These are phyloP conservation scores for Penaeus chinensis DNA, from an alignment of 1,140 invertebrate species.

Conservation along the genomic window DNA sequence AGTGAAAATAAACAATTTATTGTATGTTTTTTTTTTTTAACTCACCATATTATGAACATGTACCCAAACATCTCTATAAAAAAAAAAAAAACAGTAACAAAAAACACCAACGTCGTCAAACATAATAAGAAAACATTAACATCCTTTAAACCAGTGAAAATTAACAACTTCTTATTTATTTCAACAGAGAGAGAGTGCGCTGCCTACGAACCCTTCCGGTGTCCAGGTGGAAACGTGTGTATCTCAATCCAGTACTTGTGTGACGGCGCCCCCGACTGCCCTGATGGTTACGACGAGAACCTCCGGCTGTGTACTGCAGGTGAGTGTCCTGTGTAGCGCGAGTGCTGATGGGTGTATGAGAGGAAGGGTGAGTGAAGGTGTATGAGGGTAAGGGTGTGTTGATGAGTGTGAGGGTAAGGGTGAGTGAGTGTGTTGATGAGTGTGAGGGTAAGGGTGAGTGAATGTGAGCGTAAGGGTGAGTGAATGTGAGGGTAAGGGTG, in stretches of 20 bases:
- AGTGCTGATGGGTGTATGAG: neutral
- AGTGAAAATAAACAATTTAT: neutral
- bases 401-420: too few species aligned
- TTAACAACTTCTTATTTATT: neutral
- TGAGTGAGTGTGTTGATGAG: too few species aligned
- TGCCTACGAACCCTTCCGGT: constrained; percentile 87
- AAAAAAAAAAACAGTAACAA: too few species aligned
- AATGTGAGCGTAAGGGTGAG: too few species aligned
- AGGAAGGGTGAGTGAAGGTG: neutral
- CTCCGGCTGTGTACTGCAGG: constrained; percentile 92
- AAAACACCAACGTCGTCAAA: too few species aligned
- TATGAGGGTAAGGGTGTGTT: too few species aligned
- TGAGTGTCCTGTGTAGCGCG: constrained; percentile 68
- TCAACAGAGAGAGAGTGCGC: constrained; percentile 64
- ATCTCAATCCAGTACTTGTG: constrained; percentile 91
- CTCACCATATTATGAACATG: too few species aligned
- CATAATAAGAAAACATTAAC: too few species aligned
- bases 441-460: too few species aligned
- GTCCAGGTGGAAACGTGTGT: constrained; percentile 87
- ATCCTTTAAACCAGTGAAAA: too few species aligned
- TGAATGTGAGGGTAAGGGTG: too few species aligned
- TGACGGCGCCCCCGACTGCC: constrained; percentile 93
- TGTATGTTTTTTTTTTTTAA: neutral
- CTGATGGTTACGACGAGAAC: constrained; percentile 90
- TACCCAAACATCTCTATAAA: too few species aligned